Evolutionary conservation across 1,140 invertebrate species (phyloP).

Genomic region (Dermatophagoides farinae): DNA sequence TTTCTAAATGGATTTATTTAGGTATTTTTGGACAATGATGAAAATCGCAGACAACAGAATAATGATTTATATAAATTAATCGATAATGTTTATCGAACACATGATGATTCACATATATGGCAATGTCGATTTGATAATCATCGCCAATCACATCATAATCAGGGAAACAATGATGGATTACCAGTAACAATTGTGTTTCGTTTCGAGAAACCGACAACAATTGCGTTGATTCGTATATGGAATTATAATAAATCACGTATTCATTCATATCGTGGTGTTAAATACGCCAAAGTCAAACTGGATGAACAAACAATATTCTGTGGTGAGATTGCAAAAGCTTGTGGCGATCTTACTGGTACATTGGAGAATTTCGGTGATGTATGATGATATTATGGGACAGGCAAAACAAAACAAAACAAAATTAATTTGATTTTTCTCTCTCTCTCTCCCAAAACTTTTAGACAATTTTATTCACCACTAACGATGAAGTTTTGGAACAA

Average conservation of each 20-base stretch:
- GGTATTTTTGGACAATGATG: constrained; percentile 4
- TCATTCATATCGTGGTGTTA: constrained; percentile 50
- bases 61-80: constrained; percentile 32
- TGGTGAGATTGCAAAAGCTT: constrained; percentile 55
- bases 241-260: constrained; percentile 71
- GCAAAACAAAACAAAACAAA: not conserved
- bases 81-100: constrained; percentile 46
- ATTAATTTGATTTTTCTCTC: not conserved
- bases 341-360: constrained; percentile 43
- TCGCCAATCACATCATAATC: constrained; percentile 21
- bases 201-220: constrained; percentile 33
- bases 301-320: constrained; percentile 45
- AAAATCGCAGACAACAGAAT: not conserved
- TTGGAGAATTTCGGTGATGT: constrained; percentile 56
- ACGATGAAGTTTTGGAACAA: constrained; percentile 47
- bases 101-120: constrained; percentile 56
- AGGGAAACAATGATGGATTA: constrained; percentile 18
- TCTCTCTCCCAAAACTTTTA: constrained; percentile 23
- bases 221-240: constrained; percentile 56
- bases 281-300: constrained; percentile 43
- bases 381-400: constrained; percentile 24
- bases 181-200: constrained; percentile 38
- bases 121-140: constrained; percentile 33
- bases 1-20: not conserved
- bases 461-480: constrained; percentile 60